phyloP scores from a whole-genome alignment of 2,888 invertebrate species.

The Heliconius sara region DNA sequence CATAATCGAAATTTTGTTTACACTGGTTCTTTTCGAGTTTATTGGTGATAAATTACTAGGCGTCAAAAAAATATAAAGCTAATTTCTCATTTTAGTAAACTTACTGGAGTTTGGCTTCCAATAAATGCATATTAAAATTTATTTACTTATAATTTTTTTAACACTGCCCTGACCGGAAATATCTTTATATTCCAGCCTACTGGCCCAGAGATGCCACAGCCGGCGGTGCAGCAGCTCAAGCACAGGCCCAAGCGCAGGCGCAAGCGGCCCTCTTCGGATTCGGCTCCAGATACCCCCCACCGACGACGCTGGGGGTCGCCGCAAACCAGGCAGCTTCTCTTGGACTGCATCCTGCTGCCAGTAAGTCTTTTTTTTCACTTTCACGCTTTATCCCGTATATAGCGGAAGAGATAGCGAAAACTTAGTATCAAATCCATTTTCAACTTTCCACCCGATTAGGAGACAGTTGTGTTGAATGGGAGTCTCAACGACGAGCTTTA shows the following conservation, averaged over 20 bases:
- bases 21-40: too few species aligned
- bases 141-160: background rate
- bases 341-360: constrained; percentile 89
- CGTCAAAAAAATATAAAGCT: too few species aligned
- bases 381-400: background rate
- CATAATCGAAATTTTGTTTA: too few species aligned
- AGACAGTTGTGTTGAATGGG: background rate
- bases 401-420: too few species aligned
- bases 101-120: too few species aligned
- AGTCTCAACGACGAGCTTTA: background rate
- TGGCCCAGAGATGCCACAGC: constrained; percentile 87
- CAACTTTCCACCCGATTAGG: background rate
- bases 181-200: constrained; percentile 84
- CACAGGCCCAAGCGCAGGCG: constrained; percentile 82
- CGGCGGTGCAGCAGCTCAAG: constrained; percentile 76
- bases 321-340: constrained; percentile 93
- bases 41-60: too few species aligned
- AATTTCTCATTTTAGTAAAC: too few species aligned
- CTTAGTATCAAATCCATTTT: background rate
- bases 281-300: constrained; percentile 81
- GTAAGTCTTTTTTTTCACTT: constrained; percentile 71
- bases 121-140: background rate
- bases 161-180: background rate
- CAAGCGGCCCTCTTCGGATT: constrained; percentile 79
- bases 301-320: constrained; percentile 91